Evolutionary conservation across 2,888 invertebrate species (phyloP).

Genomic region (Hypomecis atomaria): DNA sequence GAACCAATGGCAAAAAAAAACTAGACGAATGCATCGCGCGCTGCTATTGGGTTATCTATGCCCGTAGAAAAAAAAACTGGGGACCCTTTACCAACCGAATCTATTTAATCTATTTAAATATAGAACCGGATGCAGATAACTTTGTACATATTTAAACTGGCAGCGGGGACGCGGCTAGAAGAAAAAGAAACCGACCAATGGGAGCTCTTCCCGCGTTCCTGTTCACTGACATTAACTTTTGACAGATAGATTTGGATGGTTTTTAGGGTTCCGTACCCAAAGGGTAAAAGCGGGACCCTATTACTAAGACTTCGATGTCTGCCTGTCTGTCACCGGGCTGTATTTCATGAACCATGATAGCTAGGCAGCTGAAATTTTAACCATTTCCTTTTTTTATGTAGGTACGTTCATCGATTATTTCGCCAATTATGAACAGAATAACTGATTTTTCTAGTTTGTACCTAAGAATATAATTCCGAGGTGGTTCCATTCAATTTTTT

Average conservation of each 20-base stretch:
- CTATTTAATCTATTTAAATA: conserved; percentile 28
- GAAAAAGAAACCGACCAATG: conserved; percentile 51
- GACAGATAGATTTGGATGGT: conserved; percentile 53
- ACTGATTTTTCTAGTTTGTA: too few species aligned
- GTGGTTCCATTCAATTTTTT: too few species aligned
- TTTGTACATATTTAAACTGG: conserved; percentile 23
- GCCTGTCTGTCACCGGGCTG: too few species aligned
- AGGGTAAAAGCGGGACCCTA: too few species aligned
- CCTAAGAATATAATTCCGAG: too few species aligned
- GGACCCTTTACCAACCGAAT: conserved; percentile 35
- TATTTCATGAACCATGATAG: too few species aligned
- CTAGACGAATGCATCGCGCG: conserved; percentile 18
- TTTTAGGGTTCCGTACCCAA: too few species aligned
- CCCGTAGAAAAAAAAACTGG: conserved; percentile 33
- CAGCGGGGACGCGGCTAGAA: conserved; percentile 45
- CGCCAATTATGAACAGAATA: too few species aligned
- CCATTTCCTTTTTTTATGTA: too few species aligned
- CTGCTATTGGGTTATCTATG: conserved; percentile 34
- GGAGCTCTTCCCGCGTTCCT: conserved; percentile 29
- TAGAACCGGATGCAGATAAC: conserved; percentile 34
- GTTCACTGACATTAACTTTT: conserved; percentile 54
- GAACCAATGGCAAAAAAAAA: conserved; percentile 22
- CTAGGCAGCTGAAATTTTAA: too few species aligned
- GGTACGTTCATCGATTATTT: too few species aligned
- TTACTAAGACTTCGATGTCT: too few species aligned